These are phyloP conservation scores for Choristoneura fumiferana DNA, from an alignment of 1,140 invertebrate genomes.

Conservation along the genomic window DNA sequence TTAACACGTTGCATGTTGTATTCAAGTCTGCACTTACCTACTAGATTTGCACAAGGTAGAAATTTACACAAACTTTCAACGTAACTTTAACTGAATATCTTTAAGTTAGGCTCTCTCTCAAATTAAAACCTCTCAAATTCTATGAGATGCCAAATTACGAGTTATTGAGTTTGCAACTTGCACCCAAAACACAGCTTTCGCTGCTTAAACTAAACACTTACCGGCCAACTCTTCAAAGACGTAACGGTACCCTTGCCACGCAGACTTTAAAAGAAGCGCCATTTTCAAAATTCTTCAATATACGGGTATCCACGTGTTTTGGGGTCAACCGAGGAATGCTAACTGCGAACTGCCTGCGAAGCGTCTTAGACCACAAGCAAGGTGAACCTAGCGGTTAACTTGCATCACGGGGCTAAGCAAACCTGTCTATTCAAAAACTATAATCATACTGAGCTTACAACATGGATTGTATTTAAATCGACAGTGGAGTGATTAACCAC, in stretches of 20 bases:
- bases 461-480: not conserved
- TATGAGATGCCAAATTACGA: too few species aligned
- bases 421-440: not conserved
- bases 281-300: conserved; percentile 32
- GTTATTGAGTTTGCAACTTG: too few species aligned
- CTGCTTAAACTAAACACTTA: conserved; percentile 30
- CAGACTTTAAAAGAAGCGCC: conserved; percentile 38
- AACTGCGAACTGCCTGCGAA: not conserved
- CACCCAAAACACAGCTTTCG: too few species aligned
- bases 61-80: too few species aligned
- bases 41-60: too few species aligned
- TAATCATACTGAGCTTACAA: conserved; percentile 8
- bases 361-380: too few species aligned
- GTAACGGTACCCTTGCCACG: conserved; percentile 33
- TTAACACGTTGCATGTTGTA: too few species aligned
- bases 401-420: not conserved
- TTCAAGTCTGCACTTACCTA: too few species aligned
- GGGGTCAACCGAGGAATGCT: not conserved
- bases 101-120: too few species aligned
- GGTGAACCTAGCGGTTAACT: not conserved
- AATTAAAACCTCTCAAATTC: too few species aligned
- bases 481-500: not conserved
- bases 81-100: too few species aligned
- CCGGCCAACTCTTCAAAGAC: conserved; percentile 45
- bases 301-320: not conserved